Conservation (phyloP, 2,113 vertebrate species). For the Ptilorrhoa leucosticta region DNA sequence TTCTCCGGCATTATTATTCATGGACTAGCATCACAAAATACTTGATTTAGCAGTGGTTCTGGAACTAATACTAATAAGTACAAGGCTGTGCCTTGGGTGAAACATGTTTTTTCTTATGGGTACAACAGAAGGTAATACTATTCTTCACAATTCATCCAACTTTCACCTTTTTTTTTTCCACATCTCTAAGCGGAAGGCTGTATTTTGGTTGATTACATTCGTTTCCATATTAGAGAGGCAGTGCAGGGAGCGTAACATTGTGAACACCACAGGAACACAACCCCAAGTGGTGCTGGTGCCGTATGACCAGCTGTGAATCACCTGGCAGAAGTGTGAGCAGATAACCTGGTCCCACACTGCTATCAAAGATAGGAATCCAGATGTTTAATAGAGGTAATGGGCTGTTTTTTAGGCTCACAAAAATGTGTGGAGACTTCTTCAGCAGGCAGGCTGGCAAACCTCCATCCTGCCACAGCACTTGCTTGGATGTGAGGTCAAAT, state of each 20-base stretch:
- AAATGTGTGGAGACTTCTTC: neutral
- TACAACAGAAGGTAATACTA: neutral
- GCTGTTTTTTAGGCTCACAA: neutral
- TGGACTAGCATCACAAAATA: conserved; percentile 65
- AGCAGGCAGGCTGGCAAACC: neutral
- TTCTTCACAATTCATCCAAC: neutral
- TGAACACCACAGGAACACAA: neutral
- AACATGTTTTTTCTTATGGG: neutral
- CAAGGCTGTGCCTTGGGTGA: conserved; percentile 4
- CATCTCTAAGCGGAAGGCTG: neutral
- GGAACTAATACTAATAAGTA: conserved; percentile 74
- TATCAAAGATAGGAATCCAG: neutral
- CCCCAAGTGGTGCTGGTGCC: too few relatives aligned
- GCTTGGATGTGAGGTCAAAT: neutral
- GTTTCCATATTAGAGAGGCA: neutral
- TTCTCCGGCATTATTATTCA: conserved; percentile 72
- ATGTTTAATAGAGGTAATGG: rapidly evolving
- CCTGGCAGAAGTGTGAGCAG: neutral
- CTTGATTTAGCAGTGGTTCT: conserved; percentile 70
- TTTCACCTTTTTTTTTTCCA: neutral
- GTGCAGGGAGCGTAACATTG: rapidly evolving
- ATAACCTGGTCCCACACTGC: neutral
- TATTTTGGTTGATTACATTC: neutral
- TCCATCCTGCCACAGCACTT: neutral
- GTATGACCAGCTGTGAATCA: rapidly evolving